Base-by-base conservation (phyloP, 2,797 vertebrate genomes). In the Bryconaethiops microstoma region DNA sequence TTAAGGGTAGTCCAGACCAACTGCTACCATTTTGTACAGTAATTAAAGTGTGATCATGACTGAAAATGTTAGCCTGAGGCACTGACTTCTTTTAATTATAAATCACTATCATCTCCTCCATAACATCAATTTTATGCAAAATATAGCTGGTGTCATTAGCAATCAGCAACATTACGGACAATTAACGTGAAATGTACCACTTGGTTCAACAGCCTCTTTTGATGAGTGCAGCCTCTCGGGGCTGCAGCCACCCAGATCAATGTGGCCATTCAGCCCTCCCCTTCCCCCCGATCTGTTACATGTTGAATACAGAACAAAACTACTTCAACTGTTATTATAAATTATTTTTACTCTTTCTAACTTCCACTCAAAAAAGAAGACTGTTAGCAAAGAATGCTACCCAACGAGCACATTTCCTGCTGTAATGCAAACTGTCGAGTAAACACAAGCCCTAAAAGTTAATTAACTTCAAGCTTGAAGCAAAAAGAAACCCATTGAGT, bases 171-270 rank as follows among this genome's bases (percentile, higher is more conserved):
- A 1, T 48, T 14, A 12, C 16, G 40, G 68, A 71, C 69, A 9
- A 62, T 50, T 39, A 16, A 59, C 40, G 16, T 23, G 21, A 9
- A 29, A 45, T 42, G 60, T 79, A 57, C 60, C 60, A 74, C 35
- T 21, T 48, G 10, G 69, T 55, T 57, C 69, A 29, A 60, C 19
- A 4, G 48, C 60, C 29, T 65, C 42, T 35, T 80, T 48, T 74
- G 17, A 0, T 35, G 29, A 48, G 21, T 12, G 57, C 42, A 67
- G 64, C 67, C 35, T 42, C 25, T 35, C 19, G 40, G 59, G 23
- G 4, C 35, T 23, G 29, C 48, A 21, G 7, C 1, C 8, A 54
- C 10, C 25, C 21, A 25, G 21, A 16, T 42, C 16, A 40, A 16
- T 59, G 14, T 3, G 5, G 14, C 35, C 14, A 35, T 35, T 64